Conservation (phyloP, 2,888 invertebrate species). For the Strigamia crassipes region DNA sequence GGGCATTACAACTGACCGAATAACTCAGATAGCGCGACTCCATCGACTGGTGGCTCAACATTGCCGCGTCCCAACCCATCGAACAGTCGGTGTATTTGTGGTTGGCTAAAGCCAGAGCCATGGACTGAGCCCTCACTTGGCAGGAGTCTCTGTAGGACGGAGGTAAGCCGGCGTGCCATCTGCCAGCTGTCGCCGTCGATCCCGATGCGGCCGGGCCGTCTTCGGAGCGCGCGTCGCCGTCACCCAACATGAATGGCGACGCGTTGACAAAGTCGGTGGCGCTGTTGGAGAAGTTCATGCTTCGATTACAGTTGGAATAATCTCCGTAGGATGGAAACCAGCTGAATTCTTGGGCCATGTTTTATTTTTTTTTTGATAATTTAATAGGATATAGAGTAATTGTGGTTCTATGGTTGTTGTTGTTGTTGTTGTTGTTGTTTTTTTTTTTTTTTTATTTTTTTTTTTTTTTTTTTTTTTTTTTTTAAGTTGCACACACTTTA, state of each 20-base stretch:
- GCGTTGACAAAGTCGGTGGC: conserved; percentile 45
- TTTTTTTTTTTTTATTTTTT: neutral
- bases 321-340: conserved; percentile 47
- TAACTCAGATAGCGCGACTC: conserved; percentile 43
- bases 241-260: conserved; percentile 44
- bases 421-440: neutral
- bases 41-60: conserved; percentile 46
- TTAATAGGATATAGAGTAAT: neutral
- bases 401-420: neutral
- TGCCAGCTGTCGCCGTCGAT: neutral
- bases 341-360: conserved; percentile 46
- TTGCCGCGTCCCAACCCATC: conserved; percentile 45
- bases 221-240: conserved; percentile 42
- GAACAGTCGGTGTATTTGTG: conserved; percentile 44
- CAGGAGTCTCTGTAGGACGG: conserved; percentile 47
- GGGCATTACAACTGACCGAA: conserved; percentile 44
- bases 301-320: conserved; percentile 47
- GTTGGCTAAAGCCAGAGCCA: conserved; percentile 45
- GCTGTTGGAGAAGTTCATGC: conserved; percentile 44
- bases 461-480: neutral
- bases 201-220: neutral
- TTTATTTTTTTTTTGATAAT: neutral
- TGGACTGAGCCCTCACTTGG: conserved; percentile 47
- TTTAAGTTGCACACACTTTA: conserved; percentile 14
- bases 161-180: conserved; percentile 46